Base-by-base conservation (phyloP, 2,888 invertebrate species). In the Exocentrus adspersus region DNA sequence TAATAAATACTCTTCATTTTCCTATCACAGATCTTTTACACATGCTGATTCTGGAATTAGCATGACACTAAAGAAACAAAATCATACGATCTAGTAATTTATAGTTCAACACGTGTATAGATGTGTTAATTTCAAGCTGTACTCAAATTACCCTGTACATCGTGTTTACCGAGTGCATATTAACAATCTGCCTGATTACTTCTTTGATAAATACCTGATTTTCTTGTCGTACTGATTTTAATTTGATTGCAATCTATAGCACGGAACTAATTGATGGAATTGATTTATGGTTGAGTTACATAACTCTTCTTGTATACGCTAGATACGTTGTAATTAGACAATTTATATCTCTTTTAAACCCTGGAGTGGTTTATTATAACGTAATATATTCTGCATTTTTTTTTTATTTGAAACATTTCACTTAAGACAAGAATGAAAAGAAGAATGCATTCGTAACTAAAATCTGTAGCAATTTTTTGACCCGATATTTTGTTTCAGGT, bases 401-500 rank as follows among this genome's bases (percentile, higher is more conserved):
- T n/a, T n/a, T n/a, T n/a, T n/a, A n/a, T n/a, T n/a, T n/a, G n/a
- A n/a, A n/a, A n/a, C n/a, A n/a, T n/a, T n/a, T n/a, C n/a, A n/a
- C n/a, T n/a, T n/a, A n/a, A n/a, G n/a, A n/a, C n/a, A n/a, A n/a
- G n/a, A n/a, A n/a, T n/a, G n/a, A n/a, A n/a, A n/a, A n/a, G n/a
- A n/a, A n/a, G n/a, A n/a, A n/a, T n/a, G n/a, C n/a, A n/a, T n/a
- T n/a, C n/a, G n/a, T n/a, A n/a, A n/a, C n/a, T n/a, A n/a, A n/a
- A n/a, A n/a, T n/a, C n/a, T n/a, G n/a, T n/a, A n/a, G n/a, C n/a
- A n/a, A n/a, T n/a, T n/a, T n/a, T n/a, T n/a, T n/a, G n/a, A n/a
- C n/a, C n/a, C n/a, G n/a, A n/a, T n/a, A n/a, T n/a, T 79, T 72
- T 21, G 10, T 54, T 54, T 19, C 90, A 96, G 95, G 92, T 95